Base-by-base conservation (phyloP, 1,140 invertebrate genomes). In the Drosophila yakuba region DNA sequence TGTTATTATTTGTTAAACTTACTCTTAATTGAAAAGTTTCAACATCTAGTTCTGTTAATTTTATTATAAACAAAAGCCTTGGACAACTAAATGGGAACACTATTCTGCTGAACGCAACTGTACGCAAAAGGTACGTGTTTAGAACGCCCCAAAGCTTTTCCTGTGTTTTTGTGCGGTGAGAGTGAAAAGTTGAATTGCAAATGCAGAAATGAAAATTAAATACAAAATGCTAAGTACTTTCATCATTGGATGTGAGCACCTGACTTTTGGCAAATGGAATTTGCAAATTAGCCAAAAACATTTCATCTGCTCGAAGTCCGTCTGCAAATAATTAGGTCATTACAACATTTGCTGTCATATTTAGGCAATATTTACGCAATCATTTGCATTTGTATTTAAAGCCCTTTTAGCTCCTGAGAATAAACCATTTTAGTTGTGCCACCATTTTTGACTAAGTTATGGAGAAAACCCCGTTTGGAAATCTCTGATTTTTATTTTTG, bases 141-240 rank as follows among this genome's bases (percentile, higher is more conserved):
- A 66, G 45, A 52, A 44, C 32, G 44, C 38, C 59, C 36, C 50
- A 6, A 38, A 73, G 48, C 51, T 41, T n/a, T 41, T n/a, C 20
- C 52, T 58, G n/a, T 60, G 41, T 57, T 54, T 68, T 38, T 50
- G 38, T 55, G 35, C 7, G 45, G 23, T 20, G 38, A 50, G 72
- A 66, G 80, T 67, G 68, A 83, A 86, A 88, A 86, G 83, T 88
- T 86, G 60, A 88, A 88, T 83, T 88, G 83, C 71, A 83, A 83
- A 88, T 88, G 83, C 79, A 89, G 82, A 75, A 88, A 88, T 79
- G 83, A 88, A 89, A 85, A 88, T 88, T 88, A 88, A 88, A 88
- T 88, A 88, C 84, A 88, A 75, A 88, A 88, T 88, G 79, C 76
- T 75, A 89, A 88, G 84, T 88, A 89, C 83, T 73, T 71, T 55